Base-by-base conservation (phyloP, 2,888 invertebrate species). In the Nowickia ferox region DNA sequence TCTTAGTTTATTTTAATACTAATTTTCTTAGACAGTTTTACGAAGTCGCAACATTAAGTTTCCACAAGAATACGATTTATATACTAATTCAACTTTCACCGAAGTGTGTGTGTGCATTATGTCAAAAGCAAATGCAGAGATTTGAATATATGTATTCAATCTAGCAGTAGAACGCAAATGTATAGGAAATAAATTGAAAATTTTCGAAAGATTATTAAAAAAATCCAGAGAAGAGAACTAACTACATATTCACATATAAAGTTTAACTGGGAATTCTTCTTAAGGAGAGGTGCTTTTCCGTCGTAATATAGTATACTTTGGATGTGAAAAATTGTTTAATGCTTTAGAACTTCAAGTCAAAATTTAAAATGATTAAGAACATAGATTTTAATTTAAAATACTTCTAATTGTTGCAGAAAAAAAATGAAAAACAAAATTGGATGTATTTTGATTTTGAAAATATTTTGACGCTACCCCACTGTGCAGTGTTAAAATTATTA, bases 1-100 rank as follows among this genome's bases (percentile, higher is more conserved):
- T n/a, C 2, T 38, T 38, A 68, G 15, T 74, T 69, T 79, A 74
- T 79, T 84, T 74, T 61, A 59, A 61, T 42, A 72, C 30, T 53
- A 84, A 78, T 78, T 74, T 46, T 74, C 46, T 65, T 75, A 11
- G 63, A 76, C 65, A 80, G 42, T 66, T 84, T 76, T 68, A 84
- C 55, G 40, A 72, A 84, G 80, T 38, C 75, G 71, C 57, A 80
- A 72, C 71, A 46, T 66, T 66, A 72, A 78, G 38, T 84, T 78
- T 53, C 74, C 66, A 74, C 22, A 68, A 61, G 68, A 74, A 17
- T 2, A 19, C 59, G 68, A 75, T 63, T 68, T 69, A 79, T 84
- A 46, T 46, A 79, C 51, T 75, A 63, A 79, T 57, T 84, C 69
- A 84, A 84, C 79, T 63, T 15, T 17, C 38, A n/a, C 2, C 9